Base-by-base conservation (phyloP, 2,888 invertebrate genomes). In the Heliconius aoede region DNA sequence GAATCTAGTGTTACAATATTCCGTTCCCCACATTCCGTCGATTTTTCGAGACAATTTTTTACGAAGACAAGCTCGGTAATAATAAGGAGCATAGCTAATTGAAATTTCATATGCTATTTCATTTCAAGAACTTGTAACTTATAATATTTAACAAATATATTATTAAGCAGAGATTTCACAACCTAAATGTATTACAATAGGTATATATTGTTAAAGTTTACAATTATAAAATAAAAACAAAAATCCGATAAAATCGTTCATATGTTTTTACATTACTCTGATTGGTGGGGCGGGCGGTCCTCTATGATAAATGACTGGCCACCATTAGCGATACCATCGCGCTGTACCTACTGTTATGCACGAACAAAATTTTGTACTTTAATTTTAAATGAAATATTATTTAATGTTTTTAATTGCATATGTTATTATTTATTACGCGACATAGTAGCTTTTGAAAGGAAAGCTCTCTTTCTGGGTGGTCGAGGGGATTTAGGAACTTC, bases 321-420 rank as follows among this genome's bases (percentile, higher is more conserved):
- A 79, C 88, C 89, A 91, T 91, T 90, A 91, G 83, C 67, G 77
- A 91, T 90, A 88, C 79, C 75, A 90, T 89, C 88, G 65, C 28
- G 58, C 73, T 79, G 82, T 74, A 79, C 81, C 78, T 71, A 76
- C 68, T 28, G 51, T 51, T 68, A 46, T 46, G 51, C 68, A 68
- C 68, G 51, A 51, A 51, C 51, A 28, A 28, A 46, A 62, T 36
- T 24, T 65, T 55, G 21, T 36, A 36, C 64, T 65, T 65, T 65
- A 65, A 65, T 65, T 28, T 26, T 28, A 60, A 26, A 26, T 28
- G 15, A 15, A 60, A 60, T 60, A 28, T 28, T 28, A 26, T 60
- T 18, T 60, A 7, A 60, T 28, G 26, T 60, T 60, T 60, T 60
- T 28, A 60, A 21, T 7, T 61, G 18, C 3, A 40, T 46, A 60